Base-by-base conservation (phyloP, 2,113 vertebrate species). In the Trichomycterus rosablanca region DNA sequence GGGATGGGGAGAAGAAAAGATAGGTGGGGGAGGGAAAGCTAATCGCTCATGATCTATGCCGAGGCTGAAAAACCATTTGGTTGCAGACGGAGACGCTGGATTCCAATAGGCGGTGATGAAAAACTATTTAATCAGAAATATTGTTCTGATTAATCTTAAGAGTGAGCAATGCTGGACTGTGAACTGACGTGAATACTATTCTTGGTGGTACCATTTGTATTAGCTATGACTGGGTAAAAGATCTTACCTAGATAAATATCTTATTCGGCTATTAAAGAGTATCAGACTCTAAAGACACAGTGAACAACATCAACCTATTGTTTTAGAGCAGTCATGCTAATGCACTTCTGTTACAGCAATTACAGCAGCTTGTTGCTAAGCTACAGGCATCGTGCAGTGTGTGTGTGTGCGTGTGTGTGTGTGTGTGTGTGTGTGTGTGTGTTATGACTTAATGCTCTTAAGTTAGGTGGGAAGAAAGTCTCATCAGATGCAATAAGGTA, bases 291-390 rank as follows among this genome's bases (percentile, higher is more conserved):
- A 67, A 71, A 48, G 46, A 53, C 43, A 68, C 58, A 45, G 48
- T 60, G 54, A 73, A 52, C 44, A 59, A 48, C 51, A 61, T 63
- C 49, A 57, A 42, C 51, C 64, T 59, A 75, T 79, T 77, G 74
- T 77, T 75, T 77, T 66, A 77, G 54, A 59, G 68, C 67, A 72
- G 61, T 66, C 66, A 75, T 69, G 70, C 60, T 74, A 72, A 79
- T 75, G 65, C 62, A 75, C 68, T 72, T 79, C 63, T 77, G 68
- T 77, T 72, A 70, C 57, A 60, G 71, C 68, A 75, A 75, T 79
- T 77, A 79, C 73, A 77, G 69, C 75, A 75, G 71, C 73, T 73
- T 79, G 77, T 79, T 79, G 77, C 77, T 79, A 77, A 71, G 77
- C 61, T 79, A 79, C 77, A 66, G 73, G 64, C 63, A 73, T 80